Conservation (phyloP, 2,888 invertebrate species). For the Agrochola lychnidis region DNA sequence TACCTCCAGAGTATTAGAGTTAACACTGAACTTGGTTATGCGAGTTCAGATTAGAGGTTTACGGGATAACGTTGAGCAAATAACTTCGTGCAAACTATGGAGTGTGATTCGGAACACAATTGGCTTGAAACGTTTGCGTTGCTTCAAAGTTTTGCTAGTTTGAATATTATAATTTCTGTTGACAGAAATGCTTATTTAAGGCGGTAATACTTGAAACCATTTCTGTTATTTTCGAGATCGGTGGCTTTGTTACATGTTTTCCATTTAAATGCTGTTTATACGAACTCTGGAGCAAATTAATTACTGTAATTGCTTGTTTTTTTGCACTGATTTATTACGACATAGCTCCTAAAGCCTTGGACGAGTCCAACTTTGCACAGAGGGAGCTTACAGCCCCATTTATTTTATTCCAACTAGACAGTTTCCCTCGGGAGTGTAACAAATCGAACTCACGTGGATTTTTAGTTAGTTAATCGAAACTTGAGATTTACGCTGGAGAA, state of each 20-base stretch:
- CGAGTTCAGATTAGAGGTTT: slow-evolving; percentile 58
- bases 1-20: slow-evolving; percentile 63
- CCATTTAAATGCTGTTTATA: slow-evolving; percentile 21
- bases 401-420: slow-evolving; percentile 57
- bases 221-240: slow-evolving; percentile 3
- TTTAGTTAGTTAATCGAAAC: slow-evolving; percentile 55
- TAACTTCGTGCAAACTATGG: slow-evolving; percentile 53
- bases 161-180: slow-evolving; percentile 35
- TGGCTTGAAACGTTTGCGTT: slow-evolving; percentile 42
- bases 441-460: slow-evolving; percentile 55
- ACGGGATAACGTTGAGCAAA: slow-evolving; percentile 55
- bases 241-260: slow-evolving; percentile 9
- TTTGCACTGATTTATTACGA: slow-evolving; percentile 40
- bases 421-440: slow-evolving; percentile 40
- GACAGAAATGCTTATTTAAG: slow-evolving; percentile 26
- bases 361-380: slow-evolving; percentile 30
- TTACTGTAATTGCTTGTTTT: slow-evolving; percentile 40
- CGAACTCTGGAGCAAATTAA: slow-evolving; percentile 19
- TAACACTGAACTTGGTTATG: slow-evolving; percentile 60
- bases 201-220: background rate
- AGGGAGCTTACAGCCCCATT: slow-evolving; percentile 52
- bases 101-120: slow-evolving; percentile 50
- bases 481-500: slow-evolving; percentile 23
- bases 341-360: slow-evolving; percentile 31
- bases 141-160: slow-evolving; percentile 33